Evolutionary conservation across 2,113 vertebrate species (phyloP).

Genomic region (Zapornia atra): DNA sequence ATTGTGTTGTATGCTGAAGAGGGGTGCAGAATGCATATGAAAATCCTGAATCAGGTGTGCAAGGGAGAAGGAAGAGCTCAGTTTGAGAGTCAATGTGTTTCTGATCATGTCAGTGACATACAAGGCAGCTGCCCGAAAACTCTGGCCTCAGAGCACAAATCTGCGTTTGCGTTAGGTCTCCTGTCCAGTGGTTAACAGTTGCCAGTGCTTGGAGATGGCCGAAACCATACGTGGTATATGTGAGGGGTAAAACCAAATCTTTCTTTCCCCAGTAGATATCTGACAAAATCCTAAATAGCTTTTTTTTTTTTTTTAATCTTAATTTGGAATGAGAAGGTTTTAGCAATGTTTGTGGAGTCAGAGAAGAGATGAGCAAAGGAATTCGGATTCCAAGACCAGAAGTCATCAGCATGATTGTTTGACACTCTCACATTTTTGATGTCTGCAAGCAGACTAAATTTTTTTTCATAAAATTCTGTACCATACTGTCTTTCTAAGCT

Average conservation of each 20-base stretch:
- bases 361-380: background rate
- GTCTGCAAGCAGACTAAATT: background rate
- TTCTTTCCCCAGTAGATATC: background rate
- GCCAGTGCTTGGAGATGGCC: background rate
- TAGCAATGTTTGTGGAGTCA: background rate
- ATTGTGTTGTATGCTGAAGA: background rate
- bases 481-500: background rate
- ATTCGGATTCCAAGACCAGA: background rate
- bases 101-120: background rate
- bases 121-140: background rate
- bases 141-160: background rate
- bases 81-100: background rate
- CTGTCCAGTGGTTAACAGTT: background rate
- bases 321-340: background rate
- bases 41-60: background rate
- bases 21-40: background rate
- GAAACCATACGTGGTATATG: background rate
- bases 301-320: background rate
- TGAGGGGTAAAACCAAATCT: background rate
- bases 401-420: background rate
- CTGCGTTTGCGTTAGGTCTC: background rate
- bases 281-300: background rate
- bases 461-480: background rate
- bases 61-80: background rate
- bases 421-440: background rate